A percentile compares a stretch with the other conserved stretches of the same genome.
phyloP scores from a whole-genome alignment of 2,113 vertebrate species.

The Halichoeres trimaculatus region DNA sequence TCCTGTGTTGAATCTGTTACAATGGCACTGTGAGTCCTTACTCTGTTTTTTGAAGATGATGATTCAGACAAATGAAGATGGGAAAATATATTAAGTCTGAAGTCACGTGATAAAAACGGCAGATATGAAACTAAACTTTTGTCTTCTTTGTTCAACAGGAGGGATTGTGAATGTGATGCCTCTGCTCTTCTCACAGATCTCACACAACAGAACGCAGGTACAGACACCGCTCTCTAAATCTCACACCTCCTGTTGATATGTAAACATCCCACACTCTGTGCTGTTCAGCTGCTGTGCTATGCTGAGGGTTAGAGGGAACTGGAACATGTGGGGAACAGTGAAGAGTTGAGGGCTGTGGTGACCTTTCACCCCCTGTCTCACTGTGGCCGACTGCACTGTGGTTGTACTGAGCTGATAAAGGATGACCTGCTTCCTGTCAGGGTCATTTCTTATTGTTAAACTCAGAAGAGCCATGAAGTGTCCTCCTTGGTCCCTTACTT shows the following conservation, averaged over 20 bases:
- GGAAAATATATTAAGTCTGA: no score
- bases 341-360: neutral
- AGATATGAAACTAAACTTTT: neutral
- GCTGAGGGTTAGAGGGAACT: neutral
- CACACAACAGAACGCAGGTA: conserved; percentile 78
- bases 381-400: neutral
- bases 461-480: conserved; percentile 3
- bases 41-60: no score
- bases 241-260: neutral
- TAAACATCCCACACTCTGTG: neutral
- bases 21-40: no score
- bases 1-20: no score
- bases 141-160: conserved; percentile 59
- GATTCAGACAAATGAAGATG: no score
- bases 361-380: neutral
- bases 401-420: neutral
- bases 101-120: neutral
- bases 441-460: conserved; percentile 11
- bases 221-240: neutral
- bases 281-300: no score
- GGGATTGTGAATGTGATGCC: conserved; percentile 84
- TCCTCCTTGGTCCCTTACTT: neutral
- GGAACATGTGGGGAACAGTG: neutral
- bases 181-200: conserved; percentile 81
- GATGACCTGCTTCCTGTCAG: conserved; percentile 9